These are phyloP conservation scores for Nannoperca australis DNA, from an alignment of 2,797 vertebrate genomes.

Conservation along the genomic window DNA sequence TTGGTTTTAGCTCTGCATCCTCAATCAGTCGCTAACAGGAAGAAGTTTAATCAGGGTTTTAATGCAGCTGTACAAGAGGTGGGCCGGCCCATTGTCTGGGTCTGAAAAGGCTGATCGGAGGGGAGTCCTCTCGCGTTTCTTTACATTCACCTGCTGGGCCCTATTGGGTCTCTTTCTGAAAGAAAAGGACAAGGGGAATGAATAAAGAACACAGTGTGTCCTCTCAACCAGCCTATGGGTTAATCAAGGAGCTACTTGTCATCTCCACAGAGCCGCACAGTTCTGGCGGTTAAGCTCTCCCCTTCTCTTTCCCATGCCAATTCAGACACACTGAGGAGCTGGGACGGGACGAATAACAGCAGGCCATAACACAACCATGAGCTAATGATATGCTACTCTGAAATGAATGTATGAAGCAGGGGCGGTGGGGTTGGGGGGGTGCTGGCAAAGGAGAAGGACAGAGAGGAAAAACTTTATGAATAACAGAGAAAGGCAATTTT, in stretches of 20 bases:
- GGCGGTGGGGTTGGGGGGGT: not conserved
- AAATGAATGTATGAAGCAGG: slow-evolving; percentile 56
- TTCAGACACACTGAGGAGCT: slow-evolving; percentile 89
- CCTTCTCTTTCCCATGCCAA: slow-evolving; percentile 86
- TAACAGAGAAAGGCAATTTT: slow-evolving; percentile 48
- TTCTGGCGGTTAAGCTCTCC: slow-evolving; percentile 86
- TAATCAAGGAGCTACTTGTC: slow-evolving; percentile 93
- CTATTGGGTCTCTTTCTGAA: slow-evolving; percentile 97
- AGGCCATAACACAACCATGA: slow-evolving; percentile 87
- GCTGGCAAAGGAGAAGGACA: slow-evolving; percentile 21
- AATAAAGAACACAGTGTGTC: slow-evolving; percentile 91
- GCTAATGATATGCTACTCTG: slow-evolving; percentile 85
- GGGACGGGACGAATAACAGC: slow-evolving; percentile 84
- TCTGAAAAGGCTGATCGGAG: slow-evolving; percentile 87
- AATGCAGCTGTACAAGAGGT: slow-evolving; percentile 91
- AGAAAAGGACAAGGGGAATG: slow-evolving; percentile 90
- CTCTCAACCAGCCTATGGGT: slow-evolving; percentile 88
- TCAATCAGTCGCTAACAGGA: slow-evolving; percentile 93
- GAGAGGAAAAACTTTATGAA: slow-evolving; percentile 37
- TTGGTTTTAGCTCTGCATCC: slow-evolving; percentile 94
- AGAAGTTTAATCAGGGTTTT: slow-evolving; percentile 97
- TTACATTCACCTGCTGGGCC: slow-evolving; percentile 99
- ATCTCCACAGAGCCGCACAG: slow-evolving; percentile 89
- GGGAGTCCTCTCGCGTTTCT: slow-evolving; percentile 93
- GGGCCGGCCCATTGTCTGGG: slow-evolving; percentile 89